Evolutionary conservation across 2,888 invertebrate species (phyloP).

Genomic region (Copidosoma aretas): DNA sequence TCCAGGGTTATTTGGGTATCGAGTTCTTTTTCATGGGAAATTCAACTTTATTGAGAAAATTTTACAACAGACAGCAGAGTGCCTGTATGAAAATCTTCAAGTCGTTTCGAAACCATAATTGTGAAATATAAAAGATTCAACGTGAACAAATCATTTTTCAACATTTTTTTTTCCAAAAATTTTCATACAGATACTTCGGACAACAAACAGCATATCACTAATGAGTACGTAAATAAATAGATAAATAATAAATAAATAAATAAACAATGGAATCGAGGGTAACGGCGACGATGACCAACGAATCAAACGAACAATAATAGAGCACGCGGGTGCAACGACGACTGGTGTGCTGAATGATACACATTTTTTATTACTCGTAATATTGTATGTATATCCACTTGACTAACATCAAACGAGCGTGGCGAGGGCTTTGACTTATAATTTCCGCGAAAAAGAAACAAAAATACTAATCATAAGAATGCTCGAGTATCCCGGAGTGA

Average conservation of each 20-base stretch:
- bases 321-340: background rate
- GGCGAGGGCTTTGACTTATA: background rate
- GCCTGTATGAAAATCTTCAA: background rate
- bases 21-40: too few species aligned
- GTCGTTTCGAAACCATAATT: too few species aligned
- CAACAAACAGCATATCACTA: constrained; percentile 16
- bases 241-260: constrained; percentile 25
- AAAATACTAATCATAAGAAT: too few species aligned
- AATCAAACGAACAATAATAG: background rate
- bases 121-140: background rate
- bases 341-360: too few species aligned
- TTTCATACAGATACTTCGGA: background rate
- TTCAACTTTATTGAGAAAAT: too few species aligned
- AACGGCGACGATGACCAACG: background rate
- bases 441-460: too few species aligned
- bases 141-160: too few species aligned
- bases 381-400: too few species aligned
- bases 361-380: too few species aligned
- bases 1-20: too few species aligned
- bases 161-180: background rate
- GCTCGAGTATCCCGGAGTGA: too few species aligned
- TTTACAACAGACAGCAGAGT: background rate
- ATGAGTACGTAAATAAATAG: constrained; percentile 18
- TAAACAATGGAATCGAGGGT: constrained; percentile 4
- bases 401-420: background rate